phyloP scores from a whole-genome alignment of 1,140 invertebrate species.

The Habropoda laboriosa region DNA sequence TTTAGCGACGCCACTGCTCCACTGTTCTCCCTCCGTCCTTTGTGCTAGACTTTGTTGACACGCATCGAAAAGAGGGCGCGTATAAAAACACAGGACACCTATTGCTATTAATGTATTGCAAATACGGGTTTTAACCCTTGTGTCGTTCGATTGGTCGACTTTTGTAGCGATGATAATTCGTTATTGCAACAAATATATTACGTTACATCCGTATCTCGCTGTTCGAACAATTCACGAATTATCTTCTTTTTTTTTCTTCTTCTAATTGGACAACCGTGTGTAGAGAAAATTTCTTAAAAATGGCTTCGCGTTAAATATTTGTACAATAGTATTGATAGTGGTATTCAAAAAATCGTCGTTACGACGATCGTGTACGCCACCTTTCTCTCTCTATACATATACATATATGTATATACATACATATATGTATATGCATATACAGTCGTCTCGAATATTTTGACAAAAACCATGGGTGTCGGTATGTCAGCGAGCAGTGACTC shows the following conservation, averaged over 20 bases:
- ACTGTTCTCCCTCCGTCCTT: background rate
- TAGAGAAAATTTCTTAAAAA: conserved; percentile 28
- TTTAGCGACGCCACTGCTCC: background rate
- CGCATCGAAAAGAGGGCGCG: background rate
- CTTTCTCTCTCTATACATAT: background rate
- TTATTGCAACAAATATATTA: background rate
- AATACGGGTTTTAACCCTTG: background rate
- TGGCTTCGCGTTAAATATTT: background rate
- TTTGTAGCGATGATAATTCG: background rate
- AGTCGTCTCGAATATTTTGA: background rate
- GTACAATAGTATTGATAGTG: conserved; percentile 2
- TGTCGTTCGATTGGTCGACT: background rate
- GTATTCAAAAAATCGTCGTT: background rate
- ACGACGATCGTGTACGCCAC: background rate
- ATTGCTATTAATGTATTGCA: conserved; percentile 43
- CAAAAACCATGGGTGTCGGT: background rate
- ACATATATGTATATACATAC: background rate
- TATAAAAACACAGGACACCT: conserved; percentile 30
- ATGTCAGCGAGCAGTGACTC: background rate
- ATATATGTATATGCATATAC: background rate
- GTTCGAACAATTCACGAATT: background rate
- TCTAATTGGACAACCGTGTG: background rate
- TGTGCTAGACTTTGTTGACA: conserved; percentile 18
- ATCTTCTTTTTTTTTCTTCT: background rate
- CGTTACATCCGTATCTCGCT: background rate